Conservation (phyloP, 2,888 invertebrate species). For the Machimus atricapillus region DNA sequence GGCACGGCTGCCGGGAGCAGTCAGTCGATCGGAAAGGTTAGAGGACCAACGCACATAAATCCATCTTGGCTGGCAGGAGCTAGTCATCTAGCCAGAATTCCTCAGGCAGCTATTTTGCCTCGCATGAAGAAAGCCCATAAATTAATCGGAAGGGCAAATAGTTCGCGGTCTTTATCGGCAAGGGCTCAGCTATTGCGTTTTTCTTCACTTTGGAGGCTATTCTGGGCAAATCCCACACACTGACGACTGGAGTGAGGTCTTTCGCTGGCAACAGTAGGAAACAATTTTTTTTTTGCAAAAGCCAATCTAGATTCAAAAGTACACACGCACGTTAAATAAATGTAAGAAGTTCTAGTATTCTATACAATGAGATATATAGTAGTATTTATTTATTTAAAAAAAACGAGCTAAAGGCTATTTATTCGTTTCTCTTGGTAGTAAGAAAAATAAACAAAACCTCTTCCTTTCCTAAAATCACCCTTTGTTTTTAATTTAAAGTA, state of each 20-base stretch:
- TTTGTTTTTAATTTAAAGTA: too few species aligned
- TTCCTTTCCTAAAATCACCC: too few species aligned
- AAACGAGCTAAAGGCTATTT: too few species aligned
- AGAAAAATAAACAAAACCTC: too few species aligned
- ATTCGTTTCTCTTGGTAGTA: too few species aligned
- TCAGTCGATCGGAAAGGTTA: background rate
- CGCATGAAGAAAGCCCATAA: background rate
- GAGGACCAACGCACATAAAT: slow-evolving; percentile 2
- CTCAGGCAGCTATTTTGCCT: background rate
- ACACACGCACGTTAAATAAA: background rate
- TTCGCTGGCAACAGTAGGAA: background rate
- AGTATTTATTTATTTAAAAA: too few species aligned
- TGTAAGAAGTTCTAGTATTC: background rate
- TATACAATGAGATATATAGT: too few species aligned
- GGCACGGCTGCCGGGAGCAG: background rate
- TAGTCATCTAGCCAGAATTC: slow-evolving; percentile 7
- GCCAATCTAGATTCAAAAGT: background rate
- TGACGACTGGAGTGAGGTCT: background rate
- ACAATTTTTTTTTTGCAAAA: background rate
- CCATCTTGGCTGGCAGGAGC: background rate
- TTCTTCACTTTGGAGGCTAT: background rate
- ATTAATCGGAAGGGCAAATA: slow-evolving; percentile 3
- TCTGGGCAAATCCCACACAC: background rate
- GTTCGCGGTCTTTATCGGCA: background rate
- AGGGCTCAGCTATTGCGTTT: background rate